phyloP scores from a whole-genome alignment of 2,113 vertebrate species.

The Grantiella picta region DNA sequence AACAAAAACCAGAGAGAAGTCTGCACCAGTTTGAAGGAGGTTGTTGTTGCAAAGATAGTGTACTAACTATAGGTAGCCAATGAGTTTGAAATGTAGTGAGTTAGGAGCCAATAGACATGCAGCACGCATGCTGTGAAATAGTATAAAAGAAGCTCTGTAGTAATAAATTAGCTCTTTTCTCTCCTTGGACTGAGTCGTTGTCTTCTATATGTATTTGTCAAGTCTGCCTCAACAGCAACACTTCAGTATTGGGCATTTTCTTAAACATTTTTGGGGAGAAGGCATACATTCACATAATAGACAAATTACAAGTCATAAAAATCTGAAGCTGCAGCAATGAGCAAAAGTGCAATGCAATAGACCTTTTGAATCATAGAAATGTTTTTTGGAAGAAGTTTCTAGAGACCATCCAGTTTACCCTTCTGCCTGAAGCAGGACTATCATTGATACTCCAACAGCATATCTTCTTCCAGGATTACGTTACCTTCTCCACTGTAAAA shows the following conservation, averaged over 20 bases:
- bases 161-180: no score
- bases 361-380: not conserved
- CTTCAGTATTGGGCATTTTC: not conserved
- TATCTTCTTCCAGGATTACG: not conserved
- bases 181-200: no score
- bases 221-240: no score
- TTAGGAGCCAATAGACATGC: no score
- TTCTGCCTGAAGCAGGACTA: not conserved
- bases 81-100: no score
- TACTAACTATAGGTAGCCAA: no score
- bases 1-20: no score
- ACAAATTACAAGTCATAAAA: not conserved
- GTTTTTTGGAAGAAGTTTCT: not conserved
- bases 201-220: no score
- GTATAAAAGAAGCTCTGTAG: no score
- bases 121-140: no score
- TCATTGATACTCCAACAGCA: fast-evolving
- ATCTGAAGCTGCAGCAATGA: not conserved
- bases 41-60: no score
- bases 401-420: not conserved
- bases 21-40: no score
- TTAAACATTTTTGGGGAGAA: not conserved
- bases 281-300: not conserved
- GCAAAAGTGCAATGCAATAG: not conserved
- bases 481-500: not conserved